Percentiles rank a stretch among this genome's conserved stretches.
Evolutionary conservation across 1,140 invertebrate genomes (phyloP).

Genomic region (Tribolium madens): DNA sequence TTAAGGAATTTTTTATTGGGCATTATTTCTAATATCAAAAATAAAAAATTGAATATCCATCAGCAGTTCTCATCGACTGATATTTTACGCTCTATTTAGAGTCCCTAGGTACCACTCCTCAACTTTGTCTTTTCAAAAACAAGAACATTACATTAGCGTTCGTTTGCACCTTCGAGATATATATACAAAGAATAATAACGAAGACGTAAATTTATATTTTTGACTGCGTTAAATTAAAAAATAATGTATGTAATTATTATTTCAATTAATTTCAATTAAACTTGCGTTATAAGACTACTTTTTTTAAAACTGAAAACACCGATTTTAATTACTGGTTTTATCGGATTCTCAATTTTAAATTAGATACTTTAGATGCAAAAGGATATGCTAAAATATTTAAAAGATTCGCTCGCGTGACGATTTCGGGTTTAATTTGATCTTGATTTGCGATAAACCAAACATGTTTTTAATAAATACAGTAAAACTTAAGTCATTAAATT

Average conservation of each 20-base stretch:
- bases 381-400: neutral
- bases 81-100: too few species aligned
- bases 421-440: neutral
- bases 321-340: neutral
- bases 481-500: neutral
- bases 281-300: neutral
- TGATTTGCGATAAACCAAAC: neutral
- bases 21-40: neutral
- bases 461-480: neutral
- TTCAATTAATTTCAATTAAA: neutral
- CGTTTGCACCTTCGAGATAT: too few species aligned
- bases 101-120: too few species aligned
- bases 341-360: neutral
- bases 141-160: too few species aligned
- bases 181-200: too few species aligned
- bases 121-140: too few species aligned
- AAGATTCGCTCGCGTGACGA: neutral
- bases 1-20: too few species aligned
- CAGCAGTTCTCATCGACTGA: too few species aligned
- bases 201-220: too few species aligned
- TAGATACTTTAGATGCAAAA: neutral
- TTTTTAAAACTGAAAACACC: neutral
- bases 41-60: too few species aligned
- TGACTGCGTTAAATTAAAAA: neutral
- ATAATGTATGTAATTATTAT: neutral